Evolutionary conservation across 2,113 vertebrate species (phyloP).

Genomic region (Cyanoderma ruficeps): DNA sequence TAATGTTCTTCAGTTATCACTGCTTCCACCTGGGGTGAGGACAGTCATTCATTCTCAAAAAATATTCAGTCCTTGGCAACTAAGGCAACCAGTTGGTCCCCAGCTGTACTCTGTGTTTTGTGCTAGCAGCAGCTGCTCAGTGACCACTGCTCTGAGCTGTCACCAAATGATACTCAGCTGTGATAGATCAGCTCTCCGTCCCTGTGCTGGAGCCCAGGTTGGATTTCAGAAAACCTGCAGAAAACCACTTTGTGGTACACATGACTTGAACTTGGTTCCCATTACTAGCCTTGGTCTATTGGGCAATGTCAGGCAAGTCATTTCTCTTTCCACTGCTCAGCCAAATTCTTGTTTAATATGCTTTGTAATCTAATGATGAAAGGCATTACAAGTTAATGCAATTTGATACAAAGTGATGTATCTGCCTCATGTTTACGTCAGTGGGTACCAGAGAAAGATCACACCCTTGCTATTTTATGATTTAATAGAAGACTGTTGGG

Average conservation of each 20-base stretch:
- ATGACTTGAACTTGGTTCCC: background rate
- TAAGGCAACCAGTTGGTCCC: background rate
- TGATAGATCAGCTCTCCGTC: background rate
- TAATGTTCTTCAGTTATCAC: background rate
- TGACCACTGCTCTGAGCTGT: background rate
- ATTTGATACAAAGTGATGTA: background rate
- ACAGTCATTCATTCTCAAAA: background rate
- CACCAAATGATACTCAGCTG: background rate
- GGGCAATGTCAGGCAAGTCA: fast-evolving
- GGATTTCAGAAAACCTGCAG: background rate
- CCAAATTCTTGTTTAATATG: background rate
- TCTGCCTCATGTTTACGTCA: background rate
- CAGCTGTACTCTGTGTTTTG: background rate
- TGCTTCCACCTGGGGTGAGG: background rate
- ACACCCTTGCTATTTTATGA: background rate
- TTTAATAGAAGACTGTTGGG: background rate
- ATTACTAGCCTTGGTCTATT: background rate
- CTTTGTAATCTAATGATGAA: slow-evolving; percentile 5
- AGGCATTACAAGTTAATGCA: background rate
- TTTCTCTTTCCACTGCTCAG: background rate
- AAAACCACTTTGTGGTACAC: background rate
- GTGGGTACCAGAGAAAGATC: background rate
- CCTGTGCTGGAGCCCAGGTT: background rate
- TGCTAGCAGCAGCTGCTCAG: background rate
- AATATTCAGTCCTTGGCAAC: background rate